A percentile compares a stretch with the other conserved stretches of the same genome.
phyloP scores from a whole-genome alignment of 1,140 invertebrate species.

The Papilio polytes region DNA sequence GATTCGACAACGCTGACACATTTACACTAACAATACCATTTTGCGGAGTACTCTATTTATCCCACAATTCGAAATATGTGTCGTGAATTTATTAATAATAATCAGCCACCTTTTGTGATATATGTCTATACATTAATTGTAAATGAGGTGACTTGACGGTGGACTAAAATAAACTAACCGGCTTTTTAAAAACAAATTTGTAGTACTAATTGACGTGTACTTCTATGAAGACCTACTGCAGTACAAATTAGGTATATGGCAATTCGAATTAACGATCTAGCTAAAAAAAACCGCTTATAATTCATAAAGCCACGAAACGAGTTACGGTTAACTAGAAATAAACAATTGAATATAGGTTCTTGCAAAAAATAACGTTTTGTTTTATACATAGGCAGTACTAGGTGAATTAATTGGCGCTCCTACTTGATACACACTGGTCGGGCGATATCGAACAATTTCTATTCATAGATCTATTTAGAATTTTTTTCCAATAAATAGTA shows the following conservation, averaged over 20 bases:
- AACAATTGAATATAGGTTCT: slow-evolving; percentile 31
- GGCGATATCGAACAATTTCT: background rate
- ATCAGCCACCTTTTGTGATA: background rate
- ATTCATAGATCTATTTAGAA: slow-evolving; percentile 17
- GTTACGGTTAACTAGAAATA: slow-evolving; percentile 6
- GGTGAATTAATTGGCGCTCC: background rate
- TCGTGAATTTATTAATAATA: slow-evolving; percentile 28
- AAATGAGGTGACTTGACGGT: background rate
- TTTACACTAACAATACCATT: slow-evolving; percentile 36
- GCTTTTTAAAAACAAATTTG: background rate
- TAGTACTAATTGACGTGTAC: slow-evolving; percentile 17
- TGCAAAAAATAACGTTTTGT: slow-evolving; percentile 18
- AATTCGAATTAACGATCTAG: background rate
- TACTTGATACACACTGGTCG: background rate
- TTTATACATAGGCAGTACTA: background rate
- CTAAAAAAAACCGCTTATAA: background rate
- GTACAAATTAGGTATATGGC: slow-evolving; percentile 31
- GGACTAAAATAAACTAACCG: background rate
- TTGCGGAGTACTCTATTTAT: background rate
- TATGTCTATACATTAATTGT: background rate
- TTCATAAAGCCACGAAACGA: slow-evolving; percentile 12
- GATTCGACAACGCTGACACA: slow-evolving; percentile 48
- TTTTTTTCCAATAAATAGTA: slow-evolving; percentile 20
- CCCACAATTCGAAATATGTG: background rate
- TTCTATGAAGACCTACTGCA: slow-evolving; percentile 14